phyloP scores from a whole-genome alignment of 2,113 vertebrate species.

The Acanthochromis polyacanthus region DNA sequence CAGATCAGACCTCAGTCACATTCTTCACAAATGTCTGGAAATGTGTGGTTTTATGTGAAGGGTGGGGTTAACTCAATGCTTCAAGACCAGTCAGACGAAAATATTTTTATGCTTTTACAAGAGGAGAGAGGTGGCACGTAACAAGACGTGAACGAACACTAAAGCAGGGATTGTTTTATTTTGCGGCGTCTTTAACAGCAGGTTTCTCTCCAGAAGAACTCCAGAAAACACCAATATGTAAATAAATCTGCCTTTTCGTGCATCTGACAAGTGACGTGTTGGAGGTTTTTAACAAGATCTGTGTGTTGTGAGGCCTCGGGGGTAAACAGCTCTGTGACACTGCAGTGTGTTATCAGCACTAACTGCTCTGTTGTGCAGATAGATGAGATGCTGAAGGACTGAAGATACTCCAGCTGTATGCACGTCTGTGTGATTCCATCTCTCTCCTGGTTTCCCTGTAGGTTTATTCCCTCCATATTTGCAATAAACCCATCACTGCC shows the following conservation, averaged over 20 bases:
- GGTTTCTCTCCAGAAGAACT: not conserved
- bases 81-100: not conserved
- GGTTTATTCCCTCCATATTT: not conserved
- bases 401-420: conserved; percentile 1
- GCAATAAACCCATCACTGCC: not conserved
- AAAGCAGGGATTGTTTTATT: too few relatives aligned
- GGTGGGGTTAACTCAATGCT: too few relatives aligned
- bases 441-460: not conserved
- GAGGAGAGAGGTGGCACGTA: not conserved
- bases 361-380: conserved; percentile 16
- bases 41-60: too few relatives aligned
- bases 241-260: not conserved
- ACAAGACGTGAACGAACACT: too few relatives aligned
- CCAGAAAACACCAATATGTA: not conserved
- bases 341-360: conserved; percentile 40
- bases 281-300: not conserved
- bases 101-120: too few relatives aligned
- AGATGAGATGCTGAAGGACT: conserved; percentile 23
- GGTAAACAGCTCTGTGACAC: conserved; percentile 52
- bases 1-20: not conserved
- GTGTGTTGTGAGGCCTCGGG: conserved; percentile 41
- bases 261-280: not conserved
- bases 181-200: too few relatives aligned
- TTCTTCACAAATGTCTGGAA: too few relatives aligned
- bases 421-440: not conserved